Percentiles rank a stretch among this genome's conserved stretches.
These are phyloP conservation scores for Ficedula albicollis DNA, from an alignment of 2,797 vertebrate genomes.

Conservation along the genomic window DNA sequence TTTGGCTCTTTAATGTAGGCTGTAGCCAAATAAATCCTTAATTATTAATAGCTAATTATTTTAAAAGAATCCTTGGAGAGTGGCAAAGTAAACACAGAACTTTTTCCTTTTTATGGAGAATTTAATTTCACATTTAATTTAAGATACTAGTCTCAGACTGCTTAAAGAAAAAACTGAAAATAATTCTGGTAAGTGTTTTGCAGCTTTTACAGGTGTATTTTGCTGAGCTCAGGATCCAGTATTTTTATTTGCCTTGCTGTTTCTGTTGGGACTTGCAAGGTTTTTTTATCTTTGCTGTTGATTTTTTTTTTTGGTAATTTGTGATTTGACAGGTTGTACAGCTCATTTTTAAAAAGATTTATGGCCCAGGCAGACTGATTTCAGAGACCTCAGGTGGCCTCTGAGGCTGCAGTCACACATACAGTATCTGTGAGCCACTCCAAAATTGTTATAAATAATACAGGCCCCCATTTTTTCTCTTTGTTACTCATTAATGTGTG, in stretches of 20 bases:
- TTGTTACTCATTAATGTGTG: not conserved
- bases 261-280: not conserved
- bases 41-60: constrained; percentile 36
- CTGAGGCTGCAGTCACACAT: not conserved
- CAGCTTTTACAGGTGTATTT: not conserved
- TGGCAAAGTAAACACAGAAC: not conserved
- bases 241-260: not conserved
- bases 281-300: not conserved
- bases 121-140: constrained; percentile 17
- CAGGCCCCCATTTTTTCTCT: not conserved
- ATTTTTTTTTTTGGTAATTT: not conserved
- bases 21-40: constrained; percentile 35
- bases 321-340: not conserved
- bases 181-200: not conserved
- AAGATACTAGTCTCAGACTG: not conserved
- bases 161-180: not conserved
- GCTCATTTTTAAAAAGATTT: not conserved
- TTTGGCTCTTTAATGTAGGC: not conserved
- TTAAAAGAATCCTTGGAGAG: not conserved
- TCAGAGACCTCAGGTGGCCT: not conserved
- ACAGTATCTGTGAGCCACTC: not conserved
- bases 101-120: not conserved
- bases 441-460: not conserved
- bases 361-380: not conserved
- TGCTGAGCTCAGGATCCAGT: not conserved